Evolutionary conservation across 2,888 invertebrate species (phyloP), one percentile per base, ranked within the genome.

Genomic region (Psylliodes chrysocephalus): DNA sequence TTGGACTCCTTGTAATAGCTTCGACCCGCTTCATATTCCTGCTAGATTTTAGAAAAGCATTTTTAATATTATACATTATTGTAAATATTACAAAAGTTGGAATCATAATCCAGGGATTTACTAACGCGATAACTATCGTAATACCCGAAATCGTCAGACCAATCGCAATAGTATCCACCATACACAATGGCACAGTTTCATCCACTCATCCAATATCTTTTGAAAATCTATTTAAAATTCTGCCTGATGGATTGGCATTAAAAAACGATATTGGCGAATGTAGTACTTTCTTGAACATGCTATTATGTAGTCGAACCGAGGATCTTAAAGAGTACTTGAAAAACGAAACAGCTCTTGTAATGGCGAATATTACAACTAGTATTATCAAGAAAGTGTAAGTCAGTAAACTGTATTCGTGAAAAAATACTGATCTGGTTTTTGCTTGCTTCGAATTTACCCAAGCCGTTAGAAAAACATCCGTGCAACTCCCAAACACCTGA

Each of bases 381-480:
- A 68, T n/a, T 12, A 78, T 64, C 15, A 79, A 44, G 1, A 42
- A 38, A 1, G 60, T 56, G 60, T 77, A 78, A 10, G 85, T 76
- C 55, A 82, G 82, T 35, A 85, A 80, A 55, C 81, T 82, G 4
- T 64, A 64, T 3, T 75, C 17, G 10, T 12, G 25, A 18, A 47
- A 25, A 1, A 47, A 14, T 5, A 5, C 7, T 4, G 25, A 47
- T 22, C 12, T 47, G 47, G 83, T 80, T 53, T 86, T 83, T 1
- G 84, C 80, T 88, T 73, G 55, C 86, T 71, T 69, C 8, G 55
- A 57, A 53, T 72, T 72, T 6, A 72, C 71, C 93, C 93, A 94
- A 77, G 87, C 89, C 2, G 91, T 88, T 5, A 93, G 86, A 84
- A 92, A 94, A 82, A 89, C 93, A 79, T 94, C 94, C 0, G 90